Base-by-base conservation (phyloP, 2,888 invertebrate genomes). In the Oligia latruncula region DNA sequence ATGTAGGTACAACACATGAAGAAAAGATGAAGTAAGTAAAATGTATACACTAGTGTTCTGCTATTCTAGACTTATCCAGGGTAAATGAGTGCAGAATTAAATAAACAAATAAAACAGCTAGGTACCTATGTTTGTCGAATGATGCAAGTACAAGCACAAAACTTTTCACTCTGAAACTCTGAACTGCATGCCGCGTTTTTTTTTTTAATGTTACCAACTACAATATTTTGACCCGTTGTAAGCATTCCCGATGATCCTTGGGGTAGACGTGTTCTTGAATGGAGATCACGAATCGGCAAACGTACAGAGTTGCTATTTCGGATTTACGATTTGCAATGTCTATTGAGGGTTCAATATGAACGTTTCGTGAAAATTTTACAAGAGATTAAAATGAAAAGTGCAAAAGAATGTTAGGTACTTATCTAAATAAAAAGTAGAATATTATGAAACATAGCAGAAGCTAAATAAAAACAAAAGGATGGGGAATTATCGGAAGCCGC, bases 141-240 rank as follows among this genome's bases (percentile, higher is more conserved):
- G 35, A 74, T 46, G 23, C 11, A 17, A 46, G 2, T 23, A 17
- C 29, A 52, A 71, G 29, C 43, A 70, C 35, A 52, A 66, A 74
- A 71, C 49, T 11, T 46, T 72, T 71, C 68, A 62, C 58, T 17
- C 23, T 55, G 35, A 64, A 78, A 79, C 43, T 29, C 13, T n/a
- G 11, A 62, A 65, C 65, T 70, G 4, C 20, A 64, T 62, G 64
- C 17, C 71, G 43, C 15, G 62, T 58, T 58, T 58, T 58, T 23
- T 9, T 58, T 23, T 58, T 9, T 23, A 58, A 58, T 58, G 23
- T 55, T 55, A 23, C 9, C 23, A 23, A 23, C 9, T 58, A 23
- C 58, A 58, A 23, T 23, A 58, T 58, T 58, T 58, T 23, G 58
- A 23, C 55, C 55, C 55, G 55, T 52, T 6, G 52, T 17, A 17